A percentile compares a stretch with the other conserved stretches of the same genome.
Conservation (phyloP, 2,113 vertebrate genomes). For the Apodemus speciosus region DNA sequence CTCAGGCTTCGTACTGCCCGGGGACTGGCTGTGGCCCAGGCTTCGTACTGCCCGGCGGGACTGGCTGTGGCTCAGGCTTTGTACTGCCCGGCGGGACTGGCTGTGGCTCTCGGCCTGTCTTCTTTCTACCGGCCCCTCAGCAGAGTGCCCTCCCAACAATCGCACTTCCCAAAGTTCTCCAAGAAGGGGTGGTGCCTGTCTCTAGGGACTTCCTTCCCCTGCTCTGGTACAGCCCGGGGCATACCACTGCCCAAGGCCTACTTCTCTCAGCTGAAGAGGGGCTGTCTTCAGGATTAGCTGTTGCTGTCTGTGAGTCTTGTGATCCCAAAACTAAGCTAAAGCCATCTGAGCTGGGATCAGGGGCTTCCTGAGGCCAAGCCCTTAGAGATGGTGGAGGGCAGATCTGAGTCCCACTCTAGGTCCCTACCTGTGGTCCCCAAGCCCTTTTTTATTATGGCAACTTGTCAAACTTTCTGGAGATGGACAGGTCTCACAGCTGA, state of each 20-base stretch:
- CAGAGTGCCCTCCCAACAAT: too few relatives aligned
- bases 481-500: not conserved
- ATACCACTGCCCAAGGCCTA: not conserved
- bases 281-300: conserved; percentile 69
- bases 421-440: not conserved
- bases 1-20: not conserved
- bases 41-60: fast-evolving
- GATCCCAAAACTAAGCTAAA: conserved; percentile 72
- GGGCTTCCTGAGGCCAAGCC: conserved; percentile 32
- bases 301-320: conserved; percentile 60
- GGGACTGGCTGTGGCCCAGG: not conserved
- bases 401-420: not conserved
- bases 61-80: not conserved
- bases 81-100: fast-evolving
- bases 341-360: conserved; percentile 61
- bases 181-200: not conserved
- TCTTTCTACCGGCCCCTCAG: not conserved
- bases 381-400: too few relatives aligned
- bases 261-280: conserved; percentile 47
- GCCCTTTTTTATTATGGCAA: not conserved
- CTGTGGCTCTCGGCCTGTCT: not conserved
- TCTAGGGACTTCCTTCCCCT: not conserved
- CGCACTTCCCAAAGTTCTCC: not conserved
- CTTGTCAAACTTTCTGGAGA: not conserved
- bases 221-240: too few relatives aligned